A percentile compares a stretch with the other conserved stretches of the same genome.
Evolutionary conservation across 2,888 invertebrate genomes (phyloP).

Genomic region (Acanthosepion pharaonis): DNA sequence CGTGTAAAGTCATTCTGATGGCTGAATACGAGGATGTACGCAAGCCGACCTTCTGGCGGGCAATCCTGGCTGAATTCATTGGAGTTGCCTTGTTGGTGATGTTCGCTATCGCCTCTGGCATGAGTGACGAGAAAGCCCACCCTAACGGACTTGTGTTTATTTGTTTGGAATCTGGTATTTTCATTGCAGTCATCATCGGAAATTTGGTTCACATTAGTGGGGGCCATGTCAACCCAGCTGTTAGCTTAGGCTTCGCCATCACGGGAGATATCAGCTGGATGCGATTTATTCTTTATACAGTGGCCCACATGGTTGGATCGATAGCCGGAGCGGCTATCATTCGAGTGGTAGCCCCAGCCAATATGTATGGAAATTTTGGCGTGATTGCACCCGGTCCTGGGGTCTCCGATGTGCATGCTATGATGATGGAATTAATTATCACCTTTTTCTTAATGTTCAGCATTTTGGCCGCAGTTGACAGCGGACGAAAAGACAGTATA

Average conservation of each 20-base stretch:
- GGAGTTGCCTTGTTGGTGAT: conserved; percentile 59
- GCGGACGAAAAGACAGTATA: conserved; percentile 56
- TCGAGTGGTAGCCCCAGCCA: conserved; percentile 53
- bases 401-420: conserved; percentile 58
- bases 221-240: conserved; percentile 64
- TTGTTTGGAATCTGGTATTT: conserved; percentile 60
- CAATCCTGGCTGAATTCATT: conserved; percentile 60
- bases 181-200: conserved; percentile 58
- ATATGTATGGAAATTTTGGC: conserved; percentile 58
- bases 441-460: conserved; percentile 60
- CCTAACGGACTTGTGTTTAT: conserved; percentile 50
- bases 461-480: conserved; percentile 58
- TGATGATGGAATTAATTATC: conserved; percentile 59
- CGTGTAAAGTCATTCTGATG: conserved; percentile 50
- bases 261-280: conserved; percentile 47
- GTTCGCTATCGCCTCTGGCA: conserved; percentile 56
- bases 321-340: conserved; percentile 58
- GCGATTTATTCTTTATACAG: conserved; percentile 56
- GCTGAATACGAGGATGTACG: conserved; percentile 58
- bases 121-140: conserved; percentile 48
- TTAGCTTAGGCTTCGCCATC: conserved; percentile 54
- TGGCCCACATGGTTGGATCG: conserved; percentile 58
- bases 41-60: conserved; percentile 59
- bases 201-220: conserved; percentile 60
- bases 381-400: conserved; percentile 55